Conservation (phyloP, 2,888 invertebrate genomes). For the Lomographa bimaculata region DNA sequence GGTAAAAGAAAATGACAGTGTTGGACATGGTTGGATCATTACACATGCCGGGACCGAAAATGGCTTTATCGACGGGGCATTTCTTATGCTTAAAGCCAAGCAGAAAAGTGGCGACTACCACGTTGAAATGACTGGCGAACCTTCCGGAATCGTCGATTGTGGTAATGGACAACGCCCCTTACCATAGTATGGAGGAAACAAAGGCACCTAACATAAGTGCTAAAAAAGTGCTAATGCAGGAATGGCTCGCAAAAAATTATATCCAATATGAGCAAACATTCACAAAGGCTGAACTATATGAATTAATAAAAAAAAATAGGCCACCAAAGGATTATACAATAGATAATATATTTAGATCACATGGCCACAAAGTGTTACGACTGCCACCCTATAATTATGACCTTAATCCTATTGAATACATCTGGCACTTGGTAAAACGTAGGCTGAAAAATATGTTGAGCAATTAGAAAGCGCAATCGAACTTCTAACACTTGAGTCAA, state of each 20-base stretch:
- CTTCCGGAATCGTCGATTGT: too few species aligned
- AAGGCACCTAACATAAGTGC: too few species aligned
- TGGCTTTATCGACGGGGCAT: neutral
- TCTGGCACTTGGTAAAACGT: neutral
- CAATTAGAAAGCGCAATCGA: neutral
- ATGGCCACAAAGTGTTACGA: neutral
- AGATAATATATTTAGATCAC: too few species aligned
- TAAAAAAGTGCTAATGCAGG: slow-evolving; percentile 6
- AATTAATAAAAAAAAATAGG: slow-evolving; percentile 6
- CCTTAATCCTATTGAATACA: neutral
- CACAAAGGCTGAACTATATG: too few species aligned
- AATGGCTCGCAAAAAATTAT: too few species aligned
- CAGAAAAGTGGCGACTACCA: neutral
- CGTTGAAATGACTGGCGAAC: slow-evolving; percentile 1
- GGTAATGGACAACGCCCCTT: too few species aligned
- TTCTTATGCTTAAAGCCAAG: neutral
- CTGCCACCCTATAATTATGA: neutral
- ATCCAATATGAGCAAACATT: too few species aligned
- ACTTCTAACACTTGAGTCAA: neutral
- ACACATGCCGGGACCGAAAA: neutral
- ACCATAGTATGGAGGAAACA: too few species aligned
- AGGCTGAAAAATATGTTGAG: neutral
- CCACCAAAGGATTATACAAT: too few species aligned
- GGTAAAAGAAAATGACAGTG: neutral
- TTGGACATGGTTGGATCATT: neutral